phyloP scores from a whole-genome alignment of 2,113 vertebrate species.

The Campylorhamphus procurvoides region DNA sequence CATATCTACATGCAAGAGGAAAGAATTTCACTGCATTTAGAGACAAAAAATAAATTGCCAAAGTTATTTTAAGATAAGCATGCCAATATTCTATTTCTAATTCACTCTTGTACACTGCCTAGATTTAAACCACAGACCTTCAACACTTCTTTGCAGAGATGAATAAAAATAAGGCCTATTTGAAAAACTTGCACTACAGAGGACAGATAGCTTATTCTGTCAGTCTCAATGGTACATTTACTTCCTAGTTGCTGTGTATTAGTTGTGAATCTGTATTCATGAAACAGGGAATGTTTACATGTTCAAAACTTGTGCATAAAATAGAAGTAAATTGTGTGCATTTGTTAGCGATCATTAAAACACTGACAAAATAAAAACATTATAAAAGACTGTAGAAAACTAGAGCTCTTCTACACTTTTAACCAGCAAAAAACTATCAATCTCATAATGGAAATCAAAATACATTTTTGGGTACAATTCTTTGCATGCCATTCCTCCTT shows the following conservation, averaged over 20 bases:
- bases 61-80: background rate
- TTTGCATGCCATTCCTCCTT: background rate
- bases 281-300: background rate
- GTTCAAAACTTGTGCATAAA: background rate
- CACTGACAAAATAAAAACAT: background rate
- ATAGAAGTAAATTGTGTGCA: background rate
- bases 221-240: background rate
- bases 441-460: background rate
- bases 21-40: background rate
- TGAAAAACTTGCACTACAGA: background rate
- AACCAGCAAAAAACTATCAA: background rate
- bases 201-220: background rate
- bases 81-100: background rate
- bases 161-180: background rate
- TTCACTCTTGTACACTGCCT: background rate
- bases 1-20: background rate
- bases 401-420: background rate
- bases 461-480: background rate
- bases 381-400: conserved; percentile 20
- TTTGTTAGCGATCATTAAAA: conserved; percentile 8
- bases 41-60: background rate
- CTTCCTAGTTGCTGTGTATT: background rate
- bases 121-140: background rate
- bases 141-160: background rate
- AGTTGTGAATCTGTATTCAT: background rate